Conservation (phyloP, 2,888 invertebrate species). For the Craniophora ligustri region DNA sequence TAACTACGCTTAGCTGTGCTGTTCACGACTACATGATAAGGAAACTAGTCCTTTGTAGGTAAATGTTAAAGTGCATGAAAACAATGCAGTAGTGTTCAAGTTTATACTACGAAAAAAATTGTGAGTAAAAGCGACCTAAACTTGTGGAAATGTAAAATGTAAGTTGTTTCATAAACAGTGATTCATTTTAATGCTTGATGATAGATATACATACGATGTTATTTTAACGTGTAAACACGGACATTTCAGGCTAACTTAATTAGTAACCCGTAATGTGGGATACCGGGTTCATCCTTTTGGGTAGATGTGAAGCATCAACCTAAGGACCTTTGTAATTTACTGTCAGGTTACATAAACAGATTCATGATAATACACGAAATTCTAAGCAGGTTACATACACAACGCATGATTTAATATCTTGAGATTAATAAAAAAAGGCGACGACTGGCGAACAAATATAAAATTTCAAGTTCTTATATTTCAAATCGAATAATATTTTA, state of each 20-base stretch:
- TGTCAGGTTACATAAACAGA: not conserved
- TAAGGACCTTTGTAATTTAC: conserved; percentile 7
- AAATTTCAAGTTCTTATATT: too few relatives aligned
- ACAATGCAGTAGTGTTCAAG: conserved; percentile 13
- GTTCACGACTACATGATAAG: conserved; percentile 8
- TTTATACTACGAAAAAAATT: conserved; percentile 6
- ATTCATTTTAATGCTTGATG: too few relatives aligned
- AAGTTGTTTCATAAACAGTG: too few relatives aligned
- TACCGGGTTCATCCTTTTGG: conserved; percentile 13
- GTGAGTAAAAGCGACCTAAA: too few relatives aligned
- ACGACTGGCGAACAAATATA: too few relatives aligned
- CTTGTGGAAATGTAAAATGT: too few relatives aligned
- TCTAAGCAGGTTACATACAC: too few relatives aligned
- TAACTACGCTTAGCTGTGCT: too few relatives aligned
- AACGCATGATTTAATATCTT: too few relatives aligned
- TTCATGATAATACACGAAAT: not conserved
- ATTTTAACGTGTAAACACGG: conserved; percentile 5
- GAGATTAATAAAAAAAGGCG: too few relatives aligned
- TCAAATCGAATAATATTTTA: too few relatives aligned
- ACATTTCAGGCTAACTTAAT: conserved; percentile 12
- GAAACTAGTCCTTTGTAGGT: conserved; percentile 12
- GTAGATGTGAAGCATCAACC: conserved; percentile 10
- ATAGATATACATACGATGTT: too few relatives aligned
- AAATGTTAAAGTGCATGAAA: conserved; percentile 1
- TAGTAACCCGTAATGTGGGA: conserved; percentile 4